phyloP scores from a whole-genome alignment of 2,797 vertebrate genomes.

The Gastrophryne carolinensis region DNA sequence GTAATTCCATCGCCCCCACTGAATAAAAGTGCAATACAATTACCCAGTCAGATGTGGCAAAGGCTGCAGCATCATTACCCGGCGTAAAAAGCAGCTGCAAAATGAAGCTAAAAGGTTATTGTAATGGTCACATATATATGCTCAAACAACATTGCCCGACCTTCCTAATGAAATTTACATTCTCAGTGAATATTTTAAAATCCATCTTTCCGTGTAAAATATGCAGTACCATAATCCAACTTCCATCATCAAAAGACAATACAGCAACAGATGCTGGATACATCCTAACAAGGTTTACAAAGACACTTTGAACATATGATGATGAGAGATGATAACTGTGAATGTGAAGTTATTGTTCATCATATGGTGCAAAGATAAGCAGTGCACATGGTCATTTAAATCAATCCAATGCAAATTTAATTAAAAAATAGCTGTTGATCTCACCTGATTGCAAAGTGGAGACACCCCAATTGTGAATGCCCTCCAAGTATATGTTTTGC shows the following conservation, averaged over 20 bases:
- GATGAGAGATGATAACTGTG: background rate
- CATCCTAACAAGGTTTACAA: background rate
- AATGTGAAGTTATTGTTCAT: background rate
- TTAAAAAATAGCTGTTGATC: too few species aligned
- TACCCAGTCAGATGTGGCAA: background rate
- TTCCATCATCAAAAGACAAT: background rate
- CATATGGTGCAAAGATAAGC: too few species aligned
- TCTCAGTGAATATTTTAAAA: constrained; percentile 2
- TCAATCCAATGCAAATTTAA: too few species aligned
- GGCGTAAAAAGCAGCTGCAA: background rate
- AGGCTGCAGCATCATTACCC: constrained; percentile 3
- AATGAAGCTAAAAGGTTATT: constrained; percentile 2
- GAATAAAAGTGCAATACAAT: constrained; percentile 16
- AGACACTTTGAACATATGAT: background rate
- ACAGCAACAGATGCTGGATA: background rate
- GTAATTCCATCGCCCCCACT: background rate
- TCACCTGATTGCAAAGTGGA: too few species aligned
- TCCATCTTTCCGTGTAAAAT: constrained; percentile 1
- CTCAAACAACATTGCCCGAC: constrained; percentile 5
- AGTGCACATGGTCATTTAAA: too few species aligned
- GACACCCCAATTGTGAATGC: too few species aligned
- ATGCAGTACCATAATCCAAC: background rate
- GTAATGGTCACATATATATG: background rate
- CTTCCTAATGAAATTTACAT: background rate
- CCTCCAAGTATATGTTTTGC: too few species aligned